Conservation (phyloP, 2,797 vertebrate species). For the Chelon auratus region DNA sequence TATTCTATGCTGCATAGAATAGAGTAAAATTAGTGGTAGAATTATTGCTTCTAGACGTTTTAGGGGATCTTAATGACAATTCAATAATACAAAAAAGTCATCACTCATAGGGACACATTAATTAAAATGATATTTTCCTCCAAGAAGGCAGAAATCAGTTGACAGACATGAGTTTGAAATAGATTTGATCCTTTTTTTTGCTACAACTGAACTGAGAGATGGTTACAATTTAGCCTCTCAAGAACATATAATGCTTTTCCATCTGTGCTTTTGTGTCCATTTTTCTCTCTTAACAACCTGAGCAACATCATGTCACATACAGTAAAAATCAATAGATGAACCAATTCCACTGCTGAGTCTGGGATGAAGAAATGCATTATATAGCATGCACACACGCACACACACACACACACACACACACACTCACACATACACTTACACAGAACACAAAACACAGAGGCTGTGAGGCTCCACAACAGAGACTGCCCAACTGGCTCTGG, state of each 20-base stretch:
- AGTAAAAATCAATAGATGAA: constrained; percentile 4
- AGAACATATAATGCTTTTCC: background rate
- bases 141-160: too few relatives aligned
- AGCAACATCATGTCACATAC: background rate
- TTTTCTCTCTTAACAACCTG: constrained; percentile 10
- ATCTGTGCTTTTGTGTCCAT: background rate
- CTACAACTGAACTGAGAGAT: background rate
- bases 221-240: background rate
- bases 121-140: background rate
- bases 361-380: constrained; percentile 32
- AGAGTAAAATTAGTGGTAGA: background rate
- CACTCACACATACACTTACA: background rate
- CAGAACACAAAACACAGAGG: background rate
- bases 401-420: constrained; percentile 5
- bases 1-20: background rate
- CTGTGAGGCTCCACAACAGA: background rate
- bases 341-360: constrained; percentile 18
- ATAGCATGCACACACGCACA: background rate
- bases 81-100: background rate
- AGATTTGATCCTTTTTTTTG: too few relatives aligned
- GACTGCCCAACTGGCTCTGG: constrained; percentile 48
- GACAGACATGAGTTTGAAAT: too few relatives aligned
- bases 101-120: background rate
- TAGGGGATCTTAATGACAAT: background rate
- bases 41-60: too few relatives aligned